Conservation (phyloP, 2,797 vertebrate genomes). For the Scarus forsteni region DNA sequence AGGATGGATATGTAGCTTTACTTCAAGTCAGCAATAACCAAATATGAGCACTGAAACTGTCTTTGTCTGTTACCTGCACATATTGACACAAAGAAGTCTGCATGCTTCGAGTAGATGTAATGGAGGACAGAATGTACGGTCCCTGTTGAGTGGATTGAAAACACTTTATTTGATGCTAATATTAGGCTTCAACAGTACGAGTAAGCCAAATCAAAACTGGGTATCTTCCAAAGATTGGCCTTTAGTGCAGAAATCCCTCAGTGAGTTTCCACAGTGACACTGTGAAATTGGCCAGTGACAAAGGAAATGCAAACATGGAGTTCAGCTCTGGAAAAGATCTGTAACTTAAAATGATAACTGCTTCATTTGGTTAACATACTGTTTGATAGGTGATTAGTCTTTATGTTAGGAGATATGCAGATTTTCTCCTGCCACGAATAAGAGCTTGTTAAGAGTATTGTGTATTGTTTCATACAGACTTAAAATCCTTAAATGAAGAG, state of each 20-base stretch:
- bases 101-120: background rate
- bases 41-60: no score
- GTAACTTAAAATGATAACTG: background rate
- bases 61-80: background rate
- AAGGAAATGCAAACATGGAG: background rate
- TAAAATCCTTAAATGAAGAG: background rate
- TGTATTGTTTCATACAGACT: no score
- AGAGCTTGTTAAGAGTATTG: no score
- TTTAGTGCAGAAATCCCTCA: conserved; percentile 4
- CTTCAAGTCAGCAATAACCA: no score
- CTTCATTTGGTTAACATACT: conserved; percentile 2
- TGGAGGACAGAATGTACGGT: background rate
- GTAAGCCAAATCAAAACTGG: conserved; percentile 26
- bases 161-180: conserved; percentile 27
- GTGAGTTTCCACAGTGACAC: conserved; percentile 22
- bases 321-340: background rate
- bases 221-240: conserved; percentile 22
- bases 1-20: background rate
- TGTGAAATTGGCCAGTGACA: conserved; percentile 13
- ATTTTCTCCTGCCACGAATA: no score
- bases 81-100: background rate
- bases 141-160: conserved; percentile 1
- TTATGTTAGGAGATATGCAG: no score
- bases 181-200: conserved; percentile 7
- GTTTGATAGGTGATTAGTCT: background rate